A percentile compares a stretch with the other conserved stretches of the same genome.
Evolutionary conservation across 2,113 vertebrate genomes (phyloP).

Genomic region (Vidua macroura): DNA sequence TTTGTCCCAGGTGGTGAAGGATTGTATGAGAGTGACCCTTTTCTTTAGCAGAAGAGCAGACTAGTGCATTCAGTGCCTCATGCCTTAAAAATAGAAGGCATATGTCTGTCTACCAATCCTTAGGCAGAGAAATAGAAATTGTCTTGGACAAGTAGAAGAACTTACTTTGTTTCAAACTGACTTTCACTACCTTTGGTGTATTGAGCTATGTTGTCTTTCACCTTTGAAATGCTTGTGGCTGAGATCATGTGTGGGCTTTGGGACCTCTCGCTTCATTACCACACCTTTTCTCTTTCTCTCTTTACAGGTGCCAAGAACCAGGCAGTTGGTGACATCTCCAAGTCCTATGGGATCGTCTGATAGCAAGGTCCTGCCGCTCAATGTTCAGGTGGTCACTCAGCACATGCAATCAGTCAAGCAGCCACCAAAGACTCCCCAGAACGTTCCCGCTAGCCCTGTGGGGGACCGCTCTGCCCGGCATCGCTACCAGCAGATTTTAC

Average conservation of each 20-base stretch:
- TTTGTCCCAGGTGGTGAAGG: background rate
- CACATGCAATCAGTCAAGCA: conserved; percentile 90
- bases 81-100: background rate
- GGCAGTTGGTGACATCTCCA: conserved; percentile 88
- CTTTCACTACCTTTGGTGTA: background rate
- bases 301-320: conserved; percentile 85
- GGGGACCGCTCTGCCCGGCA: conserved; percentile 90
- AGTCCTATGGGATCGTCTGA: conserved; percentile 86
- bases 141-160: background rate
- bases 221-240: background rate
- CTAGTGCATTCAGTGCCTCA: background rate
- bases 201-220: background rate
- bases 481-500: conserved; percentile 94
- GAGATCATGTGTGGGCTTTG: background rate
- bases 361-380: conserved; percentile 90
- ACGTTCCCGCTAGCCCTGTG: conserved; percentile 81
- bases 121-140: background rate
- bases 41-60: background rate
- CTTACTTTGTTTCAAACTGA: background rate
- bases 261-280: background rate
- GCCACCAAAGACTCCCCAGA: conserved; percentile 88
- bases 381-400: conserved; percentile 95
- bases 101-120: background rate
- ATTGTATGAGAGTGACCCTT: background rate
- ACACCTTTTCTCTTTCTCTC: background rate